Percentiles rank a stretch among this genome's conserved stretches.
Conservation (phyloP, 2,888 invertebrate genomes). For the Polyommatus iphigenia region DNA sequence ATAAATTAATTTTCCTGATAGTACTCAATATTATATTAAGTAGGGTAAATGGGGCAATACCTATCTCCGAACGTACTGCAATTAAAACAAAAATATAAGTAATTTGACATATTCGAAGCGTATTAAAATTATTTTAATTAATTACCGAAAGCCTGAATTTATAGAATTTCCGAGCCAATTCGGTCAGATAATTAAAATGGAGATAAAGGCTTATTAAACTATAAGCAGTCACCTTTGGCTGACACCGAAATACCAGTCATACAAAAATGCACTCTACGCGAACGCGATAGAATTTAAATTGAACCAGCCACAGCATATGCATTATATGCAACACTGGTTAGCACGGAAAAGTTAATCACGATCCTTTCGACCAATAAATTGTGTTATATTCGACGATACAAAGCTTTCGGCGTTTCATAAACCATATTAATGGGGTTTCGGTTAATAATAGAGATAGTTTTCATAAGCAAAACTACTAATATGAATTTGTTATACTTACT, state of each 20-base stretch:
- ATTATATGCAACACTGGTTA: slow-evolving; percentile 25
- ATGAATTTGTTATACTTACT: no score
- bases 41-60: neutral
- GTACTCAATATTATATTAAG: no score
- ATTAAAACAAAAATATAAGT: neutral
- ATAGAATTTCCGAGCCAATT: slow-evolving; percentile 38
- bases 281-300: neutral
- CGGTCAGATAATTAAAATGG: slow-evolving; percentile 40
- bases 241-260: neutral
- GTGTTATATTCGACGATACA: slow-evolving; percentile 18
- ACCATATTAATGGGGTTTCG: neutral
- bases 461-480: no score
- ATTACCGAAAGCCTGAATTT: neutral
- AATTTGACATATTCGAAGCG: neutral
- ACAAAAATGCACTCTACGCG: neutral
- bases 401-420: slow-evolving; percentile 7
- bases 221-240: slow-evolving; percentile 9
- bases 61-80: neutral
- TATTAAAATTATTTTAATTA: slow-evolving; percentile 7
- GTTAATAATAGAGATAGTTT: neutral
- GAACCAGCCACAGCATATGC: neutral
- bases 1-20: no score
- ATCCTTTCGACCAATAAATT: slow-evolving; percentile 24
- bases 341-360: slow-evolving; percentile 27
- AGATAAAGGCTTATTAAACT: slow-evolving; percentile 39